Evolutionary conservation across 2,113 vertebrate species (phyloP).

Genomic region (Erinaceus europaeus): DNA sequence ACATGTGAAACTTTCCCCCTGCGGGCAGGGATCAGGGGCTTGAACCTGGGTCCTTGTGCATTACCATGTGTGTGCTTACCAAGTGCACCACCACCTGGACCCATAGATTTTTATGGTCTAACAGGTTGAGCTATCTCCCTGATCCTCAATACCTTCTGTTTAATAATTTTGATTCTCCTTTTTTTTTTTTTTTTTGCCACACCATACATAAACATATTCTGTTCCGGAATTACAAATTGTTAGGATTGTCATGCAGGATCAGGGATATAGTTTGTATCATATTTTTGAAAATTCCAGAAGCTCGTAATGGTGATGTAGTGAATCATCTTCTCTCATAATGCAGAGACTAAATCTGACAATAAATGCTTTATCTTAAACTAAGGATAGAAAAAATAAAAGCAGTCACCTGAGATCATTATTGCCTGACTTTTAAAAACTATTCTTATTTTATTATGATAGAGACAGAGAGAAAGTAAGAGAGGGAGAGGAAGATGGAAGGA

Average conservation of each 20-base stretch:
- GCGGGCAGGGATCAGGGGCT: no score
- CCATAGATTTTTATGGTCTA: no score
- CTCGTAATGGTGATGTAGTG: background rate
- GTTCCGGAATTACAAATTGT: background rate
- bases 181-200: no score
- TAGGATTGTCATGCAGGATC: background rate
- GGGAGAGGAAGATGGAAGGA: no score
- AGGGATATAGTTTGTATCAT: background rate
- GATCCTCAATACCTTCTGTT: no score
- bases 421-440: background rate
- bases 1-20: no score
- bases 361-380: background rate
- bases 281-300: constrained; percentile 1
- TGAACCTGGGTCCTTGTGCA: no score
- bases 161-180: constrained; percentile 2
- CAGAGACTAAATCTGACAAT: background rate
- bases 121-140: no score
- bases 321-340: background rate
- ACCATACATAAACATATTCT: background rate
- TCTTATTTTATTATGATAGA: no score
- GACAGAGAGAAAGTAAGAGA: no score
- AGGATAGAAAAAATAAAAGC: background rate
- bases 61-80: no score
- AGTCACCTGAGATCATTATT: background rate
- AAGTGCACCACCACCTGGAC: no score